Conservation (phyloP, 2,113 vertebrate genomes). For the Grus americana region DNA sequence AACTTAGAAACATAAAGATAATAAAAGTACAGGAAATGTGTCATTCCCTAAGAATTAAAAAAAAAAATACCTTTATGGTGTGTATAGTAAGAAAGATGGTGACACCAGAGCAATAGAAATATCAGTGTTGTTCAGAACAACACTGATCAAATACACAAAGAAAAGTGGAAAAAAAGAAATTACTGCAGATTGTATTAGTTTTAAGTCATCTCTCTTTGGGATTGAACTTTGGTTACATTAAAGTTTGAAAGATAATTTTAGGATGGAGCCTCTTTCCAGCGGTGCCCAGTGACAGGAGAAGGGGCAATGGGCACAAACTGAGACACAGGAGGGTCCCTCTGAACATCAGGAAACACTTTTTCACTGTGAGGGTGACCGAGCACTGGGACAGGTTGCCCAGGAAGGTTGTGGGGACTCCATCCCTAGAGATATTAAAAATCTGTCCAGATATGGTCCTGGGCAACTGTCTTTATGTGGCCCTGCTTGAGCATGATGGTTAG, state of each 20-base stretch:
- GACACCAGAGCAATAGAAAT: not conserved
- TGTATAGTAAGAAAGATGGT: not conserved
- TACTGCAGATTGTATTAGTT: not conserved
- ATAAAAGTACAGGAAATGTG: not conserved
- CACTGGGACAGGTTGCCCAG: not conserved
- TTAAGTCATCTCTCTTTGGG: not conserved
- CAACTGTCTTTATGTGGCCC: not conserved
- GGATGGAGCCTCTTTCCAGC: not conserved
- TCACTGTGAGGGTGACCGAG: accelerated
- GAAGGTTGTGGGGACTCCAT: not conserved
- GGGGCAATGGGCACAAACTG: not conserved
- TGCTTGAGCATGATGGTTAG: accelerated
- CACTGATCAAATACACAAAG: not conserved
- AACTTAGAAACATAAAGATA: not conserved
- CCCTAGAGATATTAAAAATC: not conserved
- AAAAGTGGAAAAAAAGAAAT: not conserved
- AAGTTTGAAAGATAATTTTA: not conserved
- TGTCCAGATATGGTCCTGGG: accelerated
- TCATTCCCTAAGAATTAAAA: not conserved
- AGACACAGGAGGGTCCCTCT: not conserved
- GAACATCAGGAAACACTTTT: not conserved
- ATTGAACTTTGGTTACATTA: not conserved
- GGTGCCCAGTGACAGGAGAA: not conserved
- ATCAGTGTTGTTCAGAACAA: not conserved
- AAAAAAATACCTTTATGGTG: accelerated